phyloP scores from a whole-genome alignment of 2,797 vertebrate species.

The Salarias fasciatus region DNA sequence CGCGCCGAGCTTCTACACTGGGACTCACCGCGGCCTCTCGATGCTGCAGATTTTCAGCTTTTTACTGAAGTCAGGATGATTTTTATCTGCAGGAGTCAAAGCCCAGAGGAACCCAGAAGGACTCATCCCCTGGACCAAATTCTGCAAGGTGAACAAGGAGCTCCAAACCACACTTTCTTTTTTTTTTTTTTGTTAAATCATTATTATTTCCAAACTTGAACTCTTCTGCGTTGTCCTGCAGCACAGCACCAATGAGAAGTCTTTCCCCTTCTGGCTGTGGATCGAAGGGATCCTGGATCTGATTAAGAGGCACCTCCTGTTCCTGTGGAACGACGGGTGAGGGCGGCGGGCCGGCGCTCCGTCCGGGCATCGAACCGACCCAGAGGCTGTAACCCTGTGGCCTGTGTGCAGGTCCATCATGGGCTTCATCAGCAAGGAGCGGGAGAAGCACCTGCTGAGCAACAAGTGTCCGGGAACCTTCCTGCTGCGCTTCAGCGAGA shows the following conservation, averaged over 20 bases:
- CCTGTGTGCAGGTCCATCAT: constrained; percentile 85
- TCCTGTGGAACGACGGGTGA: constrained; percentile 96
- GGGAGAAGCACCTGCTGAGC: constrained; percentile 87
- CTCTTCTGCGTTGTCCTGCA: constrained; percentile 9
- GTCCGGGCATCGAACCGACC: neutral
- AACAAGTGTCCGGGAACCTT: constrained; percentile 91
- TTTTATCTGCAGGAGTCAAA: constrained; percentile 60
- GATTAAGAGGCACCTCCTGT: constrained; percentile 93
- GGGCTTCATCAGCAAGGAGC: constrained; percentile 95
- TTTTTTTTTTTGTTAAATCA: too few species aligned
- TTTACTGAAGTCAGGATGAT: too few species aligned
- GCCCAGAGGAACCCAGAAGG: constrained; percentile 84
- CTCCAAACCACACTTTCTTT: too few species aligned
- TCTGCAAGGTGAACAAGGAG: constrained; percentile 89
- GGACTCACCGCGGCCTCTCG: neutral
- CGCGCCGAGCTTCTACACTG: too few species aligned
- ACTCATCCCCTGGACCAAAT: constrained; percentile 92
- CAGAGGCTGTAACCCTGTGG: neutral
- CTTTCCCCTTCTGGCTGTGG: constrained; percentile 96
- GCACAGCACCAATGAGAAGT: constrained; percentile 91
- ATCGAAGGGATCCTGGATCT: constrained; percentile 97
- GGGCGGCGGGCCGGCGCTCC: neutral
- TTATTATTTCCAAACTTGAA: too few species aligned
- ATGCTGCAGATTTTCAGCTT: neutral
- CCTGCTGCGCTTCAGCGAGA: constrained; percentile 95